Conservation (phyloP, 2,113 vertebrate species). For the Acinonyx jubatus region DNA sequence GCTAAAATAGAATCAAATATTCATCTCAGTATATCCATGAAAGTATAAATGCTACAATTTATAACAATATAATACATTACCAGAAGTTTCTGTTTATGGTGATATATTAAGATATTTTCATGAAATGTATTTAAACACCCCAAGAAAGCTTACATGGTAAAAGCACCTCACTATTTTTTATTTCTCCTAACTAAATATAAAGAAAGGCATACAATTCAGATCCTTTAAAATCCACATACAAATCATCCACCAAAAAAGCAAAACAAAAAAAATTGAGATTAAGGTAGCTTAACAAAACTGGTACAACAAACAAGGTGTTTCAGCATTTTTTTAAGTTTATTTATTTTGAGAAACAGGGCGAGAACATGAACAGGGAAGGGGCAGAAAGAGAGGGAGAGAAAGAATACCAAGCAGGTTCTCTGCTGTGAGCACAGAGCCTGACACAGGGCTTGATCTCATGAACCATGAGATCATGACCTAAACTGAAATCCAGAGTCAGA, state of each 20-base stretch:
- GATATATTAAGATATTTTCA: not conserved
- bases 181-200: not conserved
- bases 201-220: not conserved
- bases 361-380: too few relatives aligned
- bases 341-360: too few relatives aligned
- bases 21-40: not conserved
- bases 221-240: not conserved
- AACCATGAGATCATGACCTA: too few relatives aligned
- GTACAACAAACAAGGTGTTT: not conserved
- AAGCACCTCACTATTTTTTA: not conserved
- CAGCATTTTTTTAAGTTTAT: too few relatives aligned
- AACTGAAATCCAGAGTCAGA: too few relatives aligned
- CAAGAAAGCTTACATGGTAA: not conserved
- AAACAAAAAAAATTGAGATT: not conserved
- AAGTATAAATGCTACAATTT: not conserved
- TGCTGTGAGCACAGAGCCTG: too few relatives aligned
- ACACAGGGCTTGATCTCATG: too few relatives aligned
- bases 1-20: constrained; percentile 10
- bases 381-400: too few relatives aligned
- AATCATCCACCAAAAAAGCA: not conserved
- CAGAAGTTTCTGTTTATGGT: not conserved
- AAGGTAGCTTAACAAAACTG: not conserved
- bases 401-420: too few relatives aligned
- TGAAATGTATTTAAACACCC: not conserved
- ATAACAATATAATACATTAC: not conserved